A percentile compares a stretch with the other conserved stretches of the same genome.
Evolutionary conservation across 1,140 invertebrate genomes (phyloP).

Genomic region (Drosophila teissieri): DNA sequence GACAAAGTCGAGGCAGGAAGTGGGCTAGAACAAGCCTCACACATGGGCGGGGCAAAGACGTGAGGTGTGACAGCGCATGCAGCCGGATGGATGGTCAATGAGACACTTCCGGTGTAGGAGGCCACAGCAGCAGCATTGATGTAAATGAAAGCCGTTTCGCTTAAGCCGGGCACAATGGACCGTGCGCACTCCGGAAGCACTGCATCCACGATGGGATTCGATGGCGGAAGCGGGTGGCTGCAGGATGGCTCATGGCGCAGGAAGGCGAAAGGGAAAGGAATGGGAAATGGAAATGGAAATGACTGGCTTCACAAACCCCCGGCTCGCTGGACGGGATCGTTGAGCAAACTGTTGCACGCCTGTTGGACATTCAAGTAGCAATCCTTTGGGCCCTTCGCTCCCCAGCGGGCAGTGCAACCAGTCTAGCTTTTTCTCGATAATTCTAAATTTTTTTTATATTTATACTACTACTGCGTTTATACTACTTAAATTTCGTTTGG

Average conservation of each 20-base stretch:
- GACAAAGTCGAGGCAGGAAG: constrained; percentile 52
- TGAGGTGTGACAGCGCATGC: constrained; percentile 90
- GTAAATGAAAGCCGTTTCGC: constrained; percentile 89
- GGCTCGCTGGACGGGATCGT: constrained; percentile 39
- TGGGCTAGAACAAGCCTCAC: constrained; percentile 84
- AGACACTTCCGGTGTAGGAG: constrained; percentile 89
- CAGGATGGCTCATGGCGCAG: background rate
- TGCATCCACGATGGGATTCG: constrained; percentile 90
- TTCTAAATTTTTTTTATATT: background rate
- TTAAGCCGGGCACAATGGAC: constrained; percentile 88
- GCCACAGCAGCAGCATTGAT: constrained; percentile 89
- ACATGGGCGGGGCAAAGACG: constrained; percentile 88
- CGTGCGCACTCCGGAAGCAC: constrained; percentile 91
- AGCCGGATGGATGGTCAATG: constrained; percentile 88
- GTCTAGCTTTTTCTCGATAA: background rate
- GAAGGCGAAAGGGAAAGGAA: too few species aligned
- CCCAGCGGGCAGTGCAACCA: background rate
- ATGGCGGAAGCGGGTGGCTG: constrained; percentile 56
- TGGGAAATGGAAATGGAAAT: background rate
- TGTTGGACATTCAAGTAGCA: constrained; percentile 50
- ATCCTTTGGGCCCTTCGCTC: constrained; percentile 19
- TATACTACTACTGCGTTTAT: too few species aligned
- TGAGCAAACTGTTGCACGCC: constrained; percentile 74
- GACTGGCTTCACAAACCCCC: constrained; percentile 1
- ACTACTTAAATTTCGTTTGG: too few species aligned